Evolutionary conservation across 2,113 vertebrate species (phyloP).

Genomic region (Anser brachyrhynchus): DNA sequence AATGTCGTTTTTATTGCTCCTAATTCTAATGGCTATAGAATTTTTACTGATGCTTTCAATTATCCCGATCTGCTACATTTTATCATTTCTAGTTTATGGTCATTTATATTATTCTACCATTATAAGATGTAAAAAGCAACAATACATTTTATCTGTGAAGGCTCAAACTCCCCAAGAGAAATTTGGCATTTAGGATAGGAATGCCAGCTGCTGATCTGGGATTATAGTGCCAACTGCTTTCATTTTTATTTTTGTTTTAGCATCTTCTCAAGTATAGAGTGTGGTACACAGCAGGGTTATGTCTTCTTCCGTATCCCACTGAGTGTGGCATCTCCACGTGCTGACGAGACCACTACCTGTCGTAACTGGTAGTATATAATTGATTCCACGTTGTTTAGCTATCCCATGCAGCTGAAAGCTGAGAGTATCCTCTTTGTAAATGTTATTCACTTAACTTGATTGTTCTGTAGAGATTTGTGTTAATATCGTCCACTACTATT

Average conservation of each 20-base stretch:
- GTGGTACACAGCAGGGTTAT: background rate
- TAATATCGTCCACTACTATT: background rate
- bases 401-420: background rate
- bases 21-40: background rate
- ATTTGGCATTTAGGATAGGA: background rate
- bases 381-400: background rate
- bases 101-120: background rate
- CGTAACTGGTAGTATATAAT: background rate
- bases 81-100: background rate
- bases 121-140: background rate
- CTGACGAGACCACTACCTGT: background rate
- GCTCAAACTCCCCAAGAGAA: background rate
- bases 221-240: constrained; percentile 23
- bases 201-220: constrained; percentile 17
- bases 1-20: background rate
- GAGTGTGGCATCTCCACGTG: background rate
- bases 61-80: background rate
- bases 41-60: background rate
- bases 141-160: background rate
- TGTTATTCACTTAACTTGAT: rapidly evolving
- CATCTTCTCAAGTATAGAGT: background rate
- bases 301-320: background rate
- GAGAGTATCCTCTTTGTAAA: background rate
- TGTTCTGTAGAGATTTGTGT: background rate
- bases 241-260: background rate